Evolutionary conservation across 2,888 invertebrate species (phyloP), one percentile per base, ranked within the genome.

Genomic region (Phaedon cochleariae): DNA sequence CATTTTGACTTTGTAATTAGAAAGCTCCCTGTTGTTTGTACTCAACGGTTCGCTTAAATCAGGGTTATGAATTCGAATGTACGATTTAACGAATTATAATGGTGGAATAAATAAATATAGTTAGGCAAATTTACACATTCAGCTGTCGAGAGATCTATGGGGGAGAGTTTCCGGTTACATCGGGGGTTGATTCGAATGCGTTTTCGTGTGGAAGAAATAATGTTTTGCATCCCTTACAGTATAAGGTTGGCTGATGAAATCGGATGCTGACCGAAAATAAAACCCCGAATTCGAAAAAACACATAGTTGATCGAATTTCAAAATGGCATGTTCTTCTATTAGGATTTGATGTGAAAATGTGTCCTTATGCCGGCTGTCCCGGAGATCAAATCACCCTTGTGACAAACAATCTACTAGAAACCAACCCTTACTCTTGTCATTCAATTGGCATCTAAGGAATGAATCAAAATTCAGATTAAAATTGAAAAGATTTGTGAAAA

Each of bases 1-100:
- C 65, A 64, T 82, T 82, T 82, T 83, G 83, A 82, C 83, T 83
- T 82, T 80, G 80, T 81, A 82, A 83, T 82, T 82, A 82, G 80
- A 76, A 76, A 77, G 78, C 64, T 68, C 77, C 80, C 76, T 76
- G 79, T 79, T 81, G 80, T 81, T 79, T 79, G 79, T 76, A 76
- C 73, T 76, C 79, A 77, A 75, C 79, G 77, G 79, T 76, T 77
- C 76, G 77, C 77, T 67, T 80, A 81, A 81, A 81, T 81, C 81
- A 78, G 77, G 78, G 80, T 78, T 80, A 82, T 82, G 81, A 82
- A 81, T 82, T 81, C 77, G 80, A 82, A 82, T 81, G 78, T 75
- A 75, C 79, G 79, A 79, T 81, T 80, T 80, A 82, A 81, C 81
- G 80, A 79, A 81, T 81, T 80, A 81, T 81, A 82, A 82, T 81